A percentile compares a stretch with the other conserved stretches of the same genome.
phyloP scores from a whole-genome alignment of 2,113 vertebrate genomes.

The Oryzias celebensis region DNA sequence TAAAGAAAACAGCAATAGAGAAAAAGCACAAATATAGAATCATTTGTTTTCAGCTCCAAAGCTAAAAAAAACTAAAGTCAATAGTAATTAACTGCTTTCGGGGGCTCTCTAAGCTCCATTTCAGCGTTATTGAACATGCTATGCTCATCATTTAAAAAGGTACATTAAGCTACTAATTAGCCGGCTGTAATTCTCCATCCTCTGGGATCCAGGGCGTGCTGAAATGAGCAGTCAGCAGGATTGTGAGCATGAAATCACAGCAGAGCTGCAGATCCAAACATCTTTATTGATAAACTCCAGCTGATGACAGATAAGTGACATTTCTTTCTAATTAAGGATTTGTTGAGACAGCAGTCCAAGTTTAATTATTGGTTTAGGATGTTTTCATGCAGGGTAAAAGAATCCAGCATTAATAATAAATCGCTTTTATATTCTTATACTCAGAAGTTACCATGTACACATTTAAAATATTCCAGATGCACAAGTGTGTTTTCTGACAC shows the following conservation, averaged over 20 bases:
- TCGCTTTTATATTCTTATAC: too few relatives aligned
- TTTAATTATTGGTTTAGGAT: too few relatives aligned
- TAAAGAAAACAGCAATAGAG: background rate
- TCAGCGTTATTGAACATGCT: conserved; percentile 37
- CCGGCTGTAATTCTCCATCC: conserved; percentile 32
- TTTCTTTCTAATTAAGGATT: too few relatives aligned
- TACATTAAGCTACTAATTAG: conserved; percentile 56
- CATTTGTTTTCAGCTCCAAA: conserved; percentile 4
- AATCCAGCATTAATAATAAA: too few relatives aligned
- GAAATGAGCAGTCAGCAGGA: conserved; percentile 29
- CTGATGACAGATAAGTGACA: too few relatives aligned
- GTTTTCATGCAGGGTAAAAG: too few relatives aligned
- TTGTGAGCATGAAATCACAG: background rate
- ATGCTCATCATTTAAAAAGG: conserved; percentile 39
- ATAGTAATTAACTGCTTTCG: conserved; percentile 14
- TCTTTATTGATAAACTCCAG: too few relatives aligned
- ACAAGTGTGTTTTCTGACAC: too few relatives aligned
- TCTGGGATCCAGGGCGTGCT: conserved; percentile 14
- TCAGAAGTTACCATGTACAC: too few relatives aligned
- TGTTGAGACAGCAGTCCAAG: too few relatives aligned
- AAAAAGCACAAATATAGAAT: background rate
- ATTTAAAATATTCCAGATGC: too few relatives aligned
- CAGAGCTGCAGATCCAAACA: background rate
- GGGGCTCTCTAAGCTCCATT: conserved; percentile 19
- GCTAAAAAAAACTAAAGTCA: conserved; percentile 14